Evolutionary conservation across 1,140 invertebrate genomes (phyloP).

Genomic region (Sesamia nonagrioides): DNA sequence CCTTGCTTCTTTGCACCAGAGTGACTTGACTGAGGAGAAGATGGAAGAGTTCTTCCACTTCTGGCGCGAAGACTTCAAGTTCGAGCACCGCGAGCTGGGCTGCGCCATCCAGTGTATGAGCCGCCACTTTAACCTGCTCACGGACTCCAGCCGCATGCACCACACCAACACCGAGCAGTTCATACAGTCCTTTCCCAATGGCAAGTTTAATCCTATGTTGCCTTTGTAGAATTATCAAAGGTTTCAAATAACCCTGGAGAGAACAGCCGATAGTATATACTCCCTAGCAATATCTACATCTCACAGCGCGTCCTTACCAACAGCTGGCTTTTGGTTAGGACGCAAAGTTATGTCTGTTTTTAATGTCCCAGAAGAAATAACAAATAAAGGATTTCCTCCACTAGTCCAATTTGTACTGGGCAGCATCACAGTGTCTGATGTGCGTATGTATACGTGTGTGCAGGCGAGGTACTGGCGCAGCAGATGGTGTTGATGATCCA

Average conservation of each 20-base stretch:
- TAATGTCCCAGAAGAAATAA: too few species aligned
- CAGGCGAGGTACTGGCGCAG: constrained; percentile 74
- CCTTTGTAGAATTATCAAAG: background rate
- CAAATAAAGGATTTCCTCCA: too few species aligned
- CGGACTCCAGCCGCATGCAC: constrained; percentile 78
- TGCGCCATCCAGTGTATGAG: constrained; percentile 83
- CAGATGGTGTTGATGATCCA: constrained; percentile 79
- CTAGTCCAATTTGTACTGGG: too few species aligned
- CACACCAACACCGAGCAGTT: constrained; percentile 79
- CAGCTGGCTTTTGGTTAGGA: too few species aligned
- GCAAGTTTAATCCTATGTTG: constrained; percentile 52
- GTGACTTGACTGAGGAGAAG: constrained; percentile 75
- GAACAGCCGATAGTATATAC: too few species aligned
- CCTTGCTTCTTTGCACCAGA: constrained; percentile 55
- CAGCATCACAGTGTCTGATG: background rate
- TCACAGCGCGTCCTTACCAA: too few species aligned
- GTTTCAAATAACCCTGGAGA: too few species aligned
- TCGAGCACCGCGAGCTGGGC: constrained; percentile 80
- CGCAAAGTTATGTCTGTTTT: too few species aligned
- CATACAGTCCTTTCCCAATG: constrained; percentile 81
- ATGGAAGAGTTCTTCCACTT: constrained; percentile 85
- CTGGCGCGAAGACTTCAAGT: constrained; percentile 83
- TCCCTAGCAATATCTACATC: too few species aligned
- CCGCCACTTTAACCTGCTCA: constrained; percentile 78
- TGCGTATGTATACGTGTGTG: background rate